Evolutionary conservation across 2,797 vertebrate species (phyloP).

Genomic region (Falco berigora): DNA sequence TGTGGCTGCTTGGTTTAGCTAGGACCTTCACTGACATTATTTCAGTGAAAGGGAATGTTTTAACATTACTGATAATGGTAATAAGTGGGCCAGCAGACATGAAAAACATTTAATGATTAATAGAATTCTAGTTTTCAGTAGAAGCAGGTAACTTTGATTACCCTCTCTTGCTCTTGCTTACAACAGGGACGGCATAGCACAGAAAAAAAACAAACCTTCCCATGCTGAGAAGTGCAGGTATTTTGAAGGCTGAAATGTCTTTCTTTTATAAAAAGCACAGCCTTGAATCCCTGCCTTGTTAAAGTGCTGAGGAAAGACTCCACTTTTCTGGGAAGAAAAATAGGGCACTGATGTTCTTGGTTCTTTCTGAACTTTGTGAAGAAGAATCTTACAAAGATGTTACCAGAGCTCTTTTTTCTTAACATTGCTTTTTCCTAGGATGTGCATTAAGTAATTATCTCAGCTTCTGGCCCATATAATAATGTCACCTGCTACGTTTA

Average conservation of each 20-base stretch:
- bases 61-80: neutral
- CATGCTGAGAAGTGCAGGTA: neutral
- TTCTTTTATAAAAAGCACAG: neutral
- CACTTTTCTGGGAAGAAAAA: neutral
- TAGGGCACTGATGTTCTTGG: neutral
- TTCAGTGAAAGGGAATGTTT: neutral
- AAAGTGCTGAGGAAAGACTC: neutral
- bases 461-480: constrained; percentile 7
- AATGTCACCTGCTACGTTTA: neutral
- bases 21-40: neutral
- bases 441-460: constrained; percentile 25
- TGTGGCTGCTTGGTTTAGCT: neutral
- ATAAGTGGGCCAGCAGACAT: neutral
- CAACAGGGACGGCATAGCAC: neutral
- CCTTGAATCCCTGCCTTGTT: neutral
- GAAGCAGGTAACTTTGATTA: neutral
- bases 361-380: neutral
- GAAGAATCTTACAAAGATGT: neutral
- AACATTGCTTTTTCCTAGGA: neutral
- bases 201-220: neutral
- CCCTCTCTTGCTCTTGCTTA: neutral
- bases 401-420: neutral
- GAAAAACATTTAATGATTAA: neutral
- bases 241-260: neutral
- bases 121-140: neutral